These are phyloP conservation scores for Tympanoctomys barrerae DNA, from an alignment of 2,797 vertebrate genomes.

Conservation along the genomic window DNA sequence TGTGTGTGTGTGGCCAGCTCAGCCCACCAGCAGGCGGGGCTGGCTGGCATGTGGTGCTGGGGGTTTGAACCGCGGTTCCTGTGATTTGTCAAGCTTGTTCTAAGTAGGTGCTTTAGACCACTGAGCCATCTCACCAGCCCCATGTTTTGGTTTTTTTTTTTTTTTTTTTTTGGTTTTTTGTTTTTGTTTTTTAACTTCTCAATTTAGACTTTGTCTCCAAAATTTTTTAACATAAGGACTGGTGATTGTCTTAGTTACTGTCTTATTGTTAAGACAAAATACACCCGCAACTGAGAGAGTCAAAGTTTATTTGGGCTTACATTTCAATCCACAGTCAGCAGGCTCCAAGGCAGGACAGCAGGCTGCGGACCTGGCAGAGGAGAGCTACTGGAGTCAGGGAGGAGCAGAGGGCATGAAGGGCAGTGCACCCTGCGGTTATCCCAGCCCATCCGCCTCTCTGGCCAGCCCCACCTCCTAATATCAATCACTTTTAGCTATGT, in stretches of 20 bases:
- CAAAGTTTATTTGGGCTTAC: neutral
- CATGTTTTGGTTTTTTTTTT: no score
- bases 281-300: neutral
- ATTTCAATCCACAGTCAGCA: neutral
- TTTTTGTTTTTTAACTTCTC: neutral
- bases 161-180: no score
- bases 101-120: no score
- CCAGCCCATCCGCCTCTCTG: neutral
- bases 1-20: no score
- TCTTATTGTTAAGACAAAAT: neutral
- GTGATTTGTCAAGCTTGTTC: no score
- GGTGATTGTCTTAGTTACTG: neutral
- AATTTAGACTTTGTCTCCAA: neutral
- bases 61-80: no score
- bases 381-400: neutral
- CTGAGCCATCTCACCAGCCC: no score
- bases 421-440: neutral
- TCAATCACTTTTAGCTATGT: neutral
- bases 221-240: neutral
- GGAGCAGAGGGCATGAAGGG: neutral
- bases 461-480: neutral
- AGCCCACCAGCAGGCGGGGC: no score
- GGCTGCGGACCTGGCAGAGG: neutral
- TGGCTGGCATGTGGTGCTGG: no score
- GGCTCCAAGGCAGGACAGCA: neutral